Evolutionary conservation across 1,140 invertebrate species (phyloP), one percentile per base, ranked within the genome.

Genomic region (Rhynchophorus ferrugineus): DNA sequence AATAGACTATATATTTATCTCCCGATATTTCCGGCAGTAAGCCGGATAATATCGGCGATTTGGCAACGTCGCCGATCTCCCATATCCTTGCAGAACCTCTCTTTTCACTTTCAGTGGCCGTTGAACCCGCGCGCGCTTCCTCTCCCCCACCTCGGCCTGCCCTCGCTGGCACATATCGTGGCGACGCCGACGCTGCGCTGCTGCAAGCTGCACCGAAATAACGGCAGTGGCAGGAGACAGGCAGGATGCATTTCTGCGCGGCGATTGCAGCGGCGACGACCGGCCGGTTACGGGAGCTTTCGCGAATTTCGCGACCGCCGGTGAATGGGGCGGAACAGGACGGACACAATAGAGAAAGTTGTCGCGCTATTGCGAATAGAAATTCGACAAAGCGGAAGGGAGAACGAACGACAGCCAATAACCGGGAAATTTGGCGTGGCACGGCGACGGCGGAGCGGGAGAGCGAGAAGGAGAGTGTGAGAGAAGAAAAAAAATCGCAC

Each of bases 91-190:
- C 60, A 54, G 54, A 59, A 59, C 61, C 58, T 63, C 61, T 63
- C 61, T 61, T 63, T 63, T 63, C 61, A 63, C 61, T 63, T 63
- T 63, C 61, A 61, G 60, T 56, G 61, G 61, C 45, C 58, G 53
- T 58, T 57, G 61, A 63, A 57, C 58, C 57, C 43, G 37, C 14
- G 24, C 20, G 33, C 55, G 24, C n/a, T 20, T 33, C 45, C 44
- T 19, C 17, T 41, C 24, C 24, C 18, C 44, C 44, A 39, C 49
- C 55, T 44, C 41, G 24, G 38, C 49, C 35, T 33, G 3, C 42
- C 54, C 49, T 48, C 55, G 21, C 52, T 55, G 54, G 54, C 57
- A 54, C 54, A 54, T 54, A 55, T 55, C 55, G 37, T 35, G 44
- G 37, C 49, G 55, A 42, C 44, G 58, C 58, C 56, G 58, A 52